Base-by-base conservation (phyloP, 1,140 invertebrate species). In the Drosophila orena region DNA sequence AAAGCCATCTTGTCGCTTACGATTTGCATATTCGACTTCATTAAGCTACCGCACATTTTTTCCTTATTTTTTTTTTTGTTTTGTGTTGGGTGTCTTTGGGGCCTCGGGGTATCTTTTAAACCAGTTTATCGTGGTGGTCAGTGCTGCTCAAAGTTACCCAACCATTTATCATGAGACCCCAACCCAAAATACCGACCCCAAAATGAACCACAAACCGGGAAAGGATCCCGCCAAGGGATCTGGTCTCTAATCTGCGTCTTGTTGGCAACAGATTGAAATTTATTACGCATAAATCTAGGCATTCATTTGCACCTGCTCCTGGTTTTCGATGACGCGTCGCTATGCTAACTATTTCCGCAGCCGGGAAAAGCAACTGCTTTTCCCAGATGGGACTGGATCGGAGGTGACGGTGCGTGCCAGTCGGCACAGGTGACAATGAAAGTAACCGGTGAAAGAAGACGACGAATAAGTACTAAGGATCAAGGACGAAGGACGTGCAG, bases 261-360 rank as follows among this genome's bases (percentile, higher is more conserved):
- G 83, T 89, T 84, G 84, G 84, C 77, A 90, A 91, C 83, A 91
- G 88, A 91, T 91, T 91, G 88, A 91, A 91, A 91, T 90, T 90
- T 90, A 90, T 90, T 90, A 90, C 79, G 79, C 86, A 90, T 91
- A 91, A 91, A 91, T 91, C 88, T 84, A 76, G 77, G 72, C 88
- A 84, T 91, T 89, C 84, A 88, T 81, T 91, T 77, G 80, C 81
- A 91, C 88, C 88, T 91, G 83, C 42, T 74, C 58, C 27, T 34
- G 20, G 40, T 7, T 35, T 37, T 55, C 56, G 27, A 40, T 37
- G 15, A 77, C 77, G 81, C 77, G 22, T 46, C 54, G 81, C 76
- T 62, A 88, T 88, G 84, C 76, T 70, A 89, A 88, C 83, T 88
- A 88, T 89, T 88, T 76, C 52, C 65, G 52, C 43, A 30, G 14